Evolutionary conservation across 2,797 vertebrate species (phyloP).

Genomic region (Lepus oiostolus): DNA sequence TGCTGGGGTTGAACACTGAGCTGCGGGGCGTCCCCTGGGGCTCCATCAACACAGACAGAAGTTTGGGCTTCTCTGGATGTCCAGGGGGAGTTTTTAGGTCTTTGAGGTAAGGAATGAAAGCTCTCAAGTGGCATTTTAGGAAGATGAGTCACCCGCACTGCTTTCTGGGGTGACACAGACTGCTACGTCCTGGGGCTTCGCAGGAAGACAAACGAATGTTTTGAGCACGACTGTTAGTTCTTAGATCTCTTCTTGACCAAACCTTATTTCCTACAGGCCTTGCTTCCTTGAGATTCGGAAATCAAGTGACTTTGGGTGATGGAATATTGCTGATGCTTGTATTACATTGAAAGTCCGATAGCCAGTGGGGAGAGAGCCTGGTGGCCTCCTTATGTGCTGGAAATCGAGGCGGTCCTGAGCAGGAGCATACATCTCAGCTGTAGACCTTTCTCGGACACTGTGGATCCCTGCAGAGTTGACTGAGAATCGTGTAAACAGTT

Average conservation of each 20-base stretch:
- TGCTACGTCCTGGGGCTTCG: neutral
- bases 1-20: neutral
- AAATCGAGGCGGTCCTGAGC: neutral
- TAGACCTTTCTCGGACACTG: neutral
- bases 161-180: neutral
- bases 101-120: neutral
- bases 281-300: neutral
- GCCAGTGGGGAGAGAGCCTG: neutral
- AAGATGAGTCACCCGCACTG: neutral
- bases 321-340: neutral
- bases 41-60: neutral
- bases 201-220: neutral
- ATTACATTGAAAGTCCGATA: constrained; percentile 26
- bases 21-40: no score
- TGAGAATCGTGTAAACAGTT: neutral
- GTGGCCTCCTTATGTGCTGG: neutral
- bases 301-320: constrained; percentile 33
- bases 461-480: neutral
- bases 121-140: neutral
- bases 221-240: constrained; percentile 7
- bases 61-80: neutral
- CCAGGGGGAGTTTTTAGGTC: neutral
- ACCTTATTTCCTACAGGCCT: constrained; percentile 17
- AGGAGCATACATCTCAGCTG: neutral
- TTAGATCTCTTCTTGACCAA: neutral